Base-by-base conservation (phyloP, 2,113 vertebrate species). In the Rhagologus leucostigma region DNA sequence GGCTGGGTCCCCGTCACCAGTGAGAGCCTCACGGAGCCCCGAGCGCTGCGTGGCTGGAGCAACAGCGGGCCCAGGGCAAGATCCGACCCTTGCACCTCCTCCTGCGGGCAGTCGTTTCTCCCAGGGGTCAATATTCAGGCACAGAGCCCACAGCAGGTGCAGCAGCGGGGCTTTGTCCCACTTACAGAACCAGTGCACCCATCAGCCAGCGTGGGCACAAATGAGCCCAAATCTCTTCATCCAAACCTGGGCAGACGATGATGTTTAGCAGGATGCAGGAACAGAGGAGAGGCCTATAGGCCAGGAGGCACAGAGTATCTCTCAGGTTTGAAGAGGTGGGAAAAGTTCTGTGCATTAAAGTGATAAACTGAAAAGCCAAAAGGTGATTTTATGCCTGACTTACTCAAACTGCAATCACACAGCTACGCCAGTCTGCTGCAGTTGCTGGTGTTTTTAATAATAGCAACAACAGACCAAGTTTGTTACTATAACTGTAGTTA, bases 21-120 rank as follows among this genome's bases (percentile, higher is more conserved):
- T 0, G 0, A 19, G 2, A 42, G 78, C 64, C 91, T 20, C 3
- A 0, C 42, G 35, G 23, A 21, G 9, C 32, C 56, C 44, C 0
- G 2, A 60, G 84, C 59, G 4, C 27, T 3, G 65, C 39, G 1
- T 0, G 3, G 42, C 39, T 27, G 8, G 13, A 52, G 62, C 8
- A 4, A 6, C 18, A 53, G 78, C 5, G 0, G 27, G 39, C 33
- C 60, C 79, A 9, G 60, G 64, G 33, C 70, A 6, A 13, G 37
- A 23, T 7, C 44, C 0, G 1, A 27, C 16, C 59, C 80, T 16
- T 2, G 11, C 63, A 6, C 10, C 32, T 21, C 78, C 32, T 22
- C 9, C 62, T 6, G 41, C 5, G 21, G 44, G 11, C 14, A 3
- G 12, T 3, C 7, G 7, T 5, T 59, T 13, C 44, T 63, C 23